These are phyloP conservation scores for Drosophila ohnishii DNA, from an alignment of 1,140 invertebrate species.

Conservation along the genomic window DNA sequence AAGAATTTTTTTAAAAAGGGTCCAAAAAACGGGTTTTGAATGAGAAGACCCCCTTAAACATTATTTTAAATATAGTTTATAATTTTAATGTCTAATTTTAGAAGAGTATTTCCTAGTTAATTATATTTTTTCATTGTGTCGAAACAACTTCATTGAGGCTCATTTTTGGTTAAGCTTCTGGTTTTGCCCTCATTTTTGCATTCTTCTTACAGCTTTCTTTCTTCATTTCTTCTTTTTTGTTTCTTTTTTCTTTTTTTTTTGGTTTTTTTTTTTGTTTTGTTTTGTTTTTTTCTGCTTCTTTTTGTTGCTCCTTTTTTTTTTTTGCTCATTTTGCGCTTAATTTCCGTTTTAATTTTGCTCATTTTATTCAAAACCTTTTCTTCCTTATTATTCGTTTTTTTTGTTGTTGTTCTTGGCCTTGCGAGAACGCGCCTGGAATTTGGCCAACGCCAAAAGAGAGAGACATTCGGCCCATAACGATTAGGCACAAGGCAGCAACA, in stretches of 20 bases:
- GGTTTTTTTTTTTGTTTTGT: too few species aligned
- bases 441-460: constrained; percentile 5
- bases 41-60: too few species aligned
- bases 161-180: constrained; percentile 25
- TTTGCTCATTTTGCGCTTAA: constrained; percentile 68
- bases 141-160: constrained; percentile 36
- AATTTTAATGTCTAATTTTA: background rate
- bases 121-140: constrained; percentile 6
- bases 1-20: too few species aligned
- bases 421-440: constrained; percentile 37
- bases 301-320: background rate
- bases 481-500: constrained; percentile 17
- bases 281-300: background rate
- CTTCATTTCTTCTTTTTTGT: background rate
- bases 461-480: constrained; percentile 46
- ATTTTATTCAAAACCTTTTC: constrained; percentile 73
- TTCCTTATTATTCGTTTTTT: constrained; percentile 25
- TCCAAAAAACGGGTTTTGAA: too few species aligned
- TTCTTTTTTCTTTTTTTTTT: too few species aligned
- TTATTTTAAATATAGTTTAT: background rate
- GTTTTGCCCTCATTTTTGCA: constrained; percentile 19
- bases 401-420: constrained; percentile 11
- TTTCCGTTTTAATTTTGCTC: constrained; percentile 72
- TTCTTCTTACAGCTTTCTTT: background rate
- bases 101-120: background rate